phyloP scores from a whole-genome alignment of 2,888 invertebrate species.

The Lepeophtheirus nordmannii region DNA sequence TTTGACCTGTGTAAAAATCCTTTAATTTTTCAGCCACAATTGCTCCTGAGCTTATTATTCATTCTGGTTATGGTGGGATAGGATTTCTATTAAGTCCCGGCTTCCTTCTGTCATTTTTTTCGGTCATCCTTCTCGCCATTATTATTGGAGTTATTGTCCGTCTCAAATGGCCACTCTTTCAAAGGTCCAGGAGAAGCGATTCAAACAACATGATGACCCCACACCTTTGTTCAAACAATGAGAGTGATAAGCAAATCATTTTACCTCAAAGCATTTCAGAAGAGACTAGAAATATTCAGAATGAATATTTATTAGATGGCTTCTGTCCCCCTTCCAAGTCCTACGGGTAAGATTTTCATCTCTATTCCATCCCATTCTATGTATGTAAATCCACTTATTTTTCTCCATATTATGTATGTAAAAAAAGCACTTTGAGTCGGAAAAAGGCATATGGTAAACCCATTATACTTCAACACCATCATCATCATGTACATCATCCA shows the following conservation, averaged over 20 bases:
- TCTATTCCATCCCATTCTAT: no score
- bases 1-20: no score
- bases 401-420: no score
- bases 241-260: slow-evolving; percentile 8
- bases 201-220: neutral
- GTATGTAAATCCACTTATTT: no score
- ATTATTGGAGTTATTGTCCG: neutral
- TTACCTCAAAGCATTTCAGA: neutral
- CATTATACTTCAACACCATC: neutral
- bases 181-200: neutral
- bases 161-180: no score
- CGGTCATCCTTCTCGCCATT: slow-evolving; percentile 5
- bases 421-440: neutral
- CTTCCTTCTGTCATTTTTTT: slow-evolving; percentile 8
- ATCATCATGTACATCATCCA: neutral
- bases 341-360: no score
- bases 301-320: neutral
- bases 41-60: slow-evolving; percentile 11
- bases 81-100: neutral
- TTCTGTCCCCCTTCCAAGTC: neutral
- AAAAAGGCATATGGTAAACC: neutral
- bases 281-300: neutral
- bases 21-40: neutral
- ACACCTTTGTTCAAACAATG: neutral
- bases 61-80: slow-evolving; percentile 10